Base-by-base conservation (phyloP, 2,888 invertebrate species). In the Gryllus longicercus region DNA sequence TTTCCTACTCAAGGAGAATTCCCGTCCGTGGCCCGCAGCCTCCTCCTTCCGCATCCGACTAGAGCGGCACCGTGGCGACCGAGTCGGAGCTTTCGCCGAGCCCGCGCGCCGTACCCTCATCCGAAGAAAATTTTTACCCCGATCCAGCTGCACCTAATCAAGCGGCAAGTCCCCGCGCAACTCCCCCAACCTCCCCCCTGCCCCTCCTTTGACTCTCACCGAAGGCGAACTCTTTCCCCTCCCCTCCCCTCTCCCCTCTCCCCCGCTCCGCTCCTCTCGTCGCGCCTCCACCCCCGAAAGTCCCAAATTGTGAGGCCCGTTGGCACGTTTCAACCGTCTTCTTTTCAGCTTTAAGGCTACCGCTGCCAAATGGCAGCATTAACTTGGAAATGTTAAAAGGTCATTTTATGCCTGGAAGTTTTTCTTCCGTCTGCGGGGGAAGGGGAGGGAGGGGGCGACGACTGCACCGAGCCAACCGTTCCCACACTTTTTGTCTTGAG, bases 131-230 rank as follows among this genome's bases (percentile, higher is more conserved):
- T 38, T 63, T 63, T n/a, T n/a, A 4, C 63, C 63, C 14, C 14
- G n/a, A 63, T 63, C 63, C 63, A 63, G 63, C 63, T 63, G 63
- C 63, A 63, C 63, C 63, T n/a, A 63, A 63, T 63, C 63, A 63
- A n/a, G 14, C 63, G n/a, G 16, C 63, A n/a, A 63, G 63, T 63
- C 14, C 63, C 63, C 63, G 14, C n/a, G n/a, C 4, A n/a, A 14
- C 63, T 63, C 63, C 14, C n/a, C n/a, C 16, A 12, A 5, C 18
- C 63, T 0, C 12, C 11, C 63, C 14, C 63, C 63, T 63, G 1
- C n/a, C 63, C 4, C 63, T 38, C 38, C 38, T 38, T 38, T 38
- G 38, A 38, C 38, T 38, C 38, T 38, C 38, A 38, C 38, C 38
- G 38, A 38, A 38, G 38, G 38, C 38, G 38, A 38, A 38, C 38